Evolutionary conservation across 1,140 invertebrate genomes (phyloP).

Genomic region (Lineus longissimus): DNA sequence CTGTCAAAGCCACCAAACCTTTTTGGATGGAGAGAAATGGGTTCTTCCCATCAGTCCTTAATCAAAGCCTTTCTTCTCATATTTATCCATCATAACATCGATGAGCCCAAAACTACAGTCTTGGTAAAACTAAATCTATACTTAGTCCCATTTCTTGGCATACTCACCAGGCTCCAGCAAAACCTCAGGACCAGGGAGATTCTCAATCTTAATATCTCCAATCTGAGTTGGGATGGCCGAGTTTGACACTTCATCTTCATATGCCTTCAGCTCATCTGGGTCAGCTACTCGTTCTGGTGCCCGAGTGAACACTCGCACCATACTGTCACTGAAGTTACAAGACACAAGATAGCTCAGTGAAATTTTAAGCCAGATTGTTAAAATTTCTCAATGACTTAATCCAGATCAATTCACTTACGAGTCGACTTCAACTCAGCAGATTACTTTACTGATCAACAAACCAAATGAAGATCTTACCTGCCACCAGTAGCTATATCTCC

Average conservation of each 20-base stretch:
- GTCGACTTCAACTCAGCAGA: too few species aligned
- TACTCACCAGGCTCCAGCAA: constrained; percentile 72
- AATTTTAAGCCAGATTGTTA: not conserved
- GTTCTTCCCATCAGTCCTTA: too few species aligned
- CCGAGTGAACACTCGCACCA: constrained; percentile 78
- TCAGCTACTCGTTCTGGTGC: constrained; percentile 65
- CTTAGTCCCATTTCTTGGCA: too few species aligned
- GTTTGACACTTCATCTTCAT: constrained; percentile 68
- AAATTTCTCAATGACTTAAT: not conserved
- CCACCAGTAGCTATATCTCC: constrained; percentile 85
- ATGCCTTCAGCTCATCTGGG: constrained; percentile 62
- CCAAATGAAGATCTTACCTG: constrained; percentile 62
- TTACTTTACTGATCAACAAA: too few species aligned
- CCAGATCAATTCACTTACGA: too few species aligned
- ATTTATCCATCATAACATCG: too few species aligned
- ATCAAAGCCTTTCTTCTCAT: too few species aligned
- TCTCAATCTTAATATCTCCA: constrained; percentile 77
- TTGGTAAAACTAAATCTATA: too few species aligned
- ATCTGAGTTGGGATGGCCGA: constrained; percentile 62
- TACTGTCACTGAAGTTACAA: constrained; percentile 69
- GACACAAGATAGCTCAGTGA: not conserved
- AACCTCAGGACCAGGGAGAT: constrained; percentile 75
- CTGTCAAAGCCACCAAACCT: not conserved
- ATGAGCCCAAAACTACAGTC: too few species aligned
- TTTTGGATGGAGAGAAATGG: too few species aligned